phyloP scores from a whole-genome alignment of 1,140 invertebrate genomes.

The Riptortus pedestris region DNA sequence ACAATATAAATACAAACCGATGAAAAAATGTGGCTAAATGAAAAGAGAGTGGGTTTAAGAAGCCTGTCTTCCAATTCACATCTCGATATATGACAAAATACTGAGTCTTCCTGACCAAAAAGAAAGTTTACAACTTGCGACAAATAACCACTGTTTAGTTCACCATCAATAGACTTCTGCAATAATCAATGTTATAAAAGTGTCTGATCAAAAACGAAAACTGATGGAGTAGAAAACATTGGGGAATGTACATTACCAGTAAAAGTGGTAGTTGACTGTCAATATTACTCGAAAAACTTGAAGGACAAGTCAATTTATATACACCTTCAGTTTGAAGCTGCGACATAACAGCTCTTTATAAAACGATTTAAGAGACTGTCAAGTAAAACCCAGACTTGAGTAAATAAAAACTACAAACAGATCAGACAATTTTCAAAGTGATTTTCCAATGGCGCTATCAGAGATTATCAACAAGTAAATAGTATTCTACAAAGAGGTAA shows the following conservation, averaged over 20 bases:
- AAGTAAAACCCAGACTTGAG: no score
- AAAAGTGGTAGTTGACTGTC: background rate
- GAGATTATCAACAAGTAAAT: no score
- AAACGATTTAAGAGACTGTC: no score
- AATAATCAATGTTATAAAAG: background rate
- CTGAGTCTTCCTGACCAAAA: background rate
- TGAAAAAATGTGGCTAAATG: background rate
- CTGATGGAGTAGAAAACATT: background rate
- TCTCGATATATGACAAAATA: background rate
- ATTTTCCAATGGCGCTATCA: no score
- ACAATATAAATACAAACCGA: background rate
- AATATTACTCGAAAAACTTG: no score
- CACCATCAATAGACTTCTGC: background rate
- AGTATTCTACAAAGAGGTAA: no score
- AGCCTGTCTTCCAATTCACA: background rate
- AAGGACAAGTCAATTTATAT: no score
- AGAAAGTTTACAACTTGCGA: background rate
- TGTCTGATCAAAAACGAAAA: background rate
- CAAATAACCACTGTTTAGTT: background rate
- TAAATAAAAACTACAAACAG: no score
- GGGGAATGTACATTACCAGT: background rate
- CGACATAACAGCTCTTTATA: no score
- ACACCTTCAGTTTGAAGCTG: no score
- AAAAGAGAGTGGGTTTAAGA: background rate
- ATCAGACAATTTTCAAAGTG: no score